Conservation (phyloP, 2,113 vertebrate species). For the Eolophus roseicapilla region DNA sequence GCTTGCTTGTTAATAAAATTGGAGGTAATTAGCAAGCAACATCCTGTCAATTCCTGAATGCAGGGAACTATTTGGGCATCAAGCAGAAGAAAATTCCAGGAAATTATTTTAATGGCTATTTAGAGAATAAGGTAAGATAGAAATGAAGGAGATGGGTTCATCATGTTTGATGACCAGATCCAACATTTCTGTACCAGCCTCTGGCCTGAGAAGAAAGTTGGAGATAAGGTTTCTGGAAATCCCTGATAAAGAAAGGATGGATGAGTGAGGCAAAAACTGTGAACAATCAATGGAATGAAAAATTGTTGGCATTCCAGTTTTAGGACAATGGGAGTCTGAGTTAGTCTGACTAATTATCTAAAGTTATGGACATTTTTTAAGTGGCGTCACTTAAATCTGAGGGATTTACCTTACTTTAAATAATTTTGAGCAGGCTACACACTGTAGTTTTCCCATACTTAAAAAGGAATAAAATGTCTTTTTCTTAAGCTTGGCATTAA, state of each 20-base stretch:
- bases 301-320: background rate
- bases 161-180: background rate
- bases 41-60: background rate
- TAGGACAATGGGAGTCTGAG: background rate
- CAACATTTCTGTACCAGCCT: background rate
- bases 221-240: background rate
- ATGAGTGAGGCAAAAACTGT: background rate
- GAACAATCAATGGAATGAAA: background rate
- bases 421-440: background rate
- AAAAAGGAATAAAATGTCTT: conserved; percentile 66
- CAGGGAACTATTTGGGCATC: background rate
- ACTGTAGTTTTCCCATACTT: conserved; percentile 22
- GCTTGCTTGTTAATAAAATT: background rate
- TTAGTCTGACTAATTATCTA: background rate
- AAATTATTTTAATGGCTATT: background rate
- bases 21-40: background rate
- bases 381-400: background rate
- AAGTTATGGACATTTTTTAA: background rate
- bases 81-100: background rate
- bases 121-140: background rate
- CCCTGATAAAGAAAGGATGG: background rate
- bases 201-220: background rate
- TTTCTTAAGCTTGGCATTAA: conserved; percentile 87
- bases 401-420: background rate
- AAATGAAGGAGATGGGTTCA: background rate